Percentiles rank a stretch among this genome's conserved stretches.
Conservation (phyloP, 1,140 invertebrate species). For the Euborellia annulipes region DNA sequence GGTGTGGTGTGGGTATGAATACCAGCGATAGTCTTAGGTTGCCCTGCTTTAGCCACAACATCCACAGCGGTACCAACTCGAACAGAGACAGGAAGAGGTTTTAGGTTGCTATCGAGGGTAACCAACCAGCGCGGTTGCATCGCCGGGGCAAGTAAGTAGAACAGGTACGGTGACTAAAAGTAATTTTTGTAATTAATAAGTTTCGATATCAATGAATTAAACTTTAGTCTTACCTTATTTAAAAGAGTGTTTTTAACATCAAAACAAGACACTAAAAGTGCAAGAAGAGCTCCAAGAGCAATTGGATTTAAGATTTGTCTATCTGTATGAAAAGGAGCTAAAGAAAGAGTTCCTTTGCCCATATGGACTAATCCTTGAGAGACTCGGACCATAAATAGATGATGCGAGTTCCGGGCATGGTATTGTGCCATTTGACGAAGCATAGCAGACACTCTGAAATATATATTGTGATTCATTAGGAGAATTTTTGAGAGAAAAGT, state of each 20-base stretch:
- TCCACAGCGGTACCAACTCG: conserved; percentile 39
- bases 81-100: conserved; percentile 1
- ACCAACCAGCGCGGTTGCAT: conserved; percentile 4
- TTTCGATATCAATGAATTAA: no score
- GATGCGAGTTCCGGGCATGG: background rate
- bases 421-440: conserved; percentile 4
- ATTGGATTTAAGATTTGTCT: conserved; percentile 2
- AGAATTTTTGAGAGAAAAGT: no score
- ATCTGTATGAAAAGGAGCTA: conserved; percentile 2
- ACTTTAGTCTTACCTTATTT: no score
- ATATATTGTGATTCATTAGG: no score
- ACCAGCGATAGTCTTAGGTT: conserved; percentile 58
- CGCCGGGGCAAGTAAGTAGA: background rate
- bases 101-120: background rate
- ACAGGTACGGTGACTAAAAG: background rate
- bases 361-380: conserved; percentile 3
- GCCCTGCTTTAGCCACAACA: conserved; percentile 56
- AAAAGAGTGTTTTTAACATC: conserved; percentile 1
- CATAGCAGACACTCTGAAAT: background rate
- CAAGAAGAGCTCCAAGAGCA: background rate
- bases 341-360: conserved; percentile 3
- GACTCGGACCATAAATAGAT: conserved; percentile 1
- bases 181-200: no score
- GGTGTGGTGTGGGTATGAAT: conserved; percentile 59
- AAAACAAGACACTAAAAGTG: background rate